Evolutionary conservation across 2,888 invertebrate genomes (phyloP).

Genomic region (Anagyrus pseudococci): DNA sequence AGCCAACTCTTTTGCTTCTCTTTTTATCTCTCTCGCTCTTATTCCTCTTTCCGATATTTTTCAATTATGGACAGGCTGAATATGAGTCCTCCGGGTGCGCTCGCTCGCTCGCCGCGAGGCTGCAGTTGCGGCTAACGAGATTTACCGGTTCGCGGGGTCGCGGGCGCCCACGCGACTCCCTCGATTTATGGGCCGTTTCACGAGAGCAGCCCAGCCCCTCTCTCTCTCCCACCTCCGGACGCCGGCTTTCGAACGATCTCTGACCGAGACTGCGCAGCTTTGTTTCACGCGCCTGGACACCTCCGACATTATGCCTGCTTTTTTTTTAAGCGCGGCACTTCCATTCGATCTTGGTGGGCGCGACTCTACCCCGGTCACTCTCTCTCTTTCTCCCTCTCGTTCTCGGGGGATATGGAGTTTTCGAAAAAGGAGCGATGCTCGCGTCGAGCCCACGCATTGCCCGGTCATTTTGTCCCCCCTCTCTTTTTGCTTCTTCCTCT

Average conservation of each 20-base stretch:
- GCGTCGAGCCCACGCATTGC: too few relatives aligned
- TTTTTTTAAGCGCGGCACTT: not conserved
- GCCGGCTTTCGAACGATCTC: not conserved
- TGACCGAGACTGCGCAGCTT: not conserved
- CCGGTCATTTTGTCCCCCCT: too few relatives aligned
- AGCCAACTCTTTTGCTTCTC: too few relatives aligned
- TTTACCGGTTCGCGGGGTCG: conserved; percentile 25
- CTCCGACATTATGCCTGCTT: not conserved
- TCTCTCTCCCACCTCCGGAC: too few relatives aligned
- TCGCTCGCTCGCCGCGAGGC: not conserved
- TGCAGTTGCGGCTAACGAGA: conserved; percentile 23
- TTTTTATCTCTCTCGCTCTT: not conserved
- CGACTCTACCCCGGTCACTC: too few relatives aligned
- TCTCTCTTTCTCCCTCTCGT: too few relatives aligned
- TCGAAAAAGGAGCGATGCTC: too few relatives aligned
- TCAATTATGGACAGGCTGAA: not conserved
- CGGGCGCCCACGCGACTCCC: conserved; percentile 3
- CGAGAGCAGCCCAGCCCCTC: conserved; percentile 11
- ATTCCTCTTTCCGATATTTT: not conserved
- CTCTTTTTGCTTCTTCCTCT: too few relatives aligned
- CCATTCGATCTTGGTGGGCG: too few relatives aligned
- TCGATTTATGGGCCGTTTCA: conserved; percentile 33
- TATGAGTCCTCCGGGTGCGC: not conserved
- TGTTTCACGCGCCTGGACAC: conserved; percentile 1
- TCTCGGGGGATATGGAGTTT: too few relatives aligned